Percentiles rank a stretch among this genome's conserved stretches.
Evolutionary conservation across 2,797 vertebrate genomes (phyloP).

Genomic region (Argentina silus): DNA sequence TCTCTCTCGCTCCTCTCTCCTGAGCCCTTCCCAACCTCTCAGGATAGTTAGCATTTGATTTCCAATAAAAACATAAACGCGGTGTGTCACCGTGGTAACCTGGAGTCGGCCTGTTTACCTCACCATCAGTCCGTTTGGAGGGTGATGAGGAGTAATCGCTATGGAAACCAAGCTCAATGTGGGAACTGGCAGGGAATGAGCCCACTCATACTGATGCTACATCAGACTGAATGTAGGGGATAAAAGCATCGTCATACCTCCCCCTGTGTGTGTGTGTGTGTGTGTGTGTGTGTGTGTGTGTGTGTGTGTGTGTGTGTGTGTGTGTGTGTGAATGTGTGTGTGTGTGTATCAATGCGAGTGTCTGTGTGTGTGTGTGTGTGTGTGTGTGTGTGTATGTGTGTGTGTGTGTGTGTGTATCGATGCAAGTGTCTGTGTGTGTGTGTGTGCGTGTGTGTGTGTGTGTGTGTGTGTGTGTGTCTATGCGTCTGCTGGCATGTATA

Average conservation of each 20-base stretch:
- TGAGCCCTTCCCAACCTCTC: not conserved
- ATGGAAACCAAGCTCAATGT: constrained; percentile 1
- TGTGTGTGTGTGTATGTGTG: not conserved
- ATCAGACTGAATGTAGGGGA: not conserved
- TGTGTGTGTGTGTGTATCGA: not conserved
- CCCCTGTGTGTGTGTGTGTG: not conserved
- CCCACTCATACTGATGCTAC: not conserved
- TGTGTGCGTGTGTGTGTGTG: constrained; percentile 19
- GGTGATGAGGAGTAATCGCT: not conserved
- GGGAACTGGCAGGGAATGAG: not conserved
- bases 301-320: not conserved
- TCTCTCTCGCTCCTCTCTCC: constrained; percentile 23
- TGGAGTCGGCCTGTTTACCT: not conserved
- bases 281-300: not conserved
- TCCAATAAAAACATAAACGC: no score
- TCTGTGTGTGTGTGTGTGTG: not conserved
- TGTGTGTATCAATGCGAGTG: not conserved
- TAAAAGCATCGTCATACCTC: constrained; percentile 11
- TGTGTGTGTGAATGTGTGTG: not conserved
- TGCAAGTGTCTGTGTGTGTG: not conserved
- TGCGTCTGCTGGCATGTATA: constrained; percentile 7
- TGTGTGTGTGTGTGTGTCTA: constrained; percentile 5
- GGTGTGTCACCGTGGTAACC: not conserved
- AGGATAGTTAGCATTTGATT: not conserved
- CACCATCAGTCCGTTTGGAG: not conserved